Conservation (phyloP, 2,888 invertebrate genomes). For the Adelphocoris suturalis region DNA sequence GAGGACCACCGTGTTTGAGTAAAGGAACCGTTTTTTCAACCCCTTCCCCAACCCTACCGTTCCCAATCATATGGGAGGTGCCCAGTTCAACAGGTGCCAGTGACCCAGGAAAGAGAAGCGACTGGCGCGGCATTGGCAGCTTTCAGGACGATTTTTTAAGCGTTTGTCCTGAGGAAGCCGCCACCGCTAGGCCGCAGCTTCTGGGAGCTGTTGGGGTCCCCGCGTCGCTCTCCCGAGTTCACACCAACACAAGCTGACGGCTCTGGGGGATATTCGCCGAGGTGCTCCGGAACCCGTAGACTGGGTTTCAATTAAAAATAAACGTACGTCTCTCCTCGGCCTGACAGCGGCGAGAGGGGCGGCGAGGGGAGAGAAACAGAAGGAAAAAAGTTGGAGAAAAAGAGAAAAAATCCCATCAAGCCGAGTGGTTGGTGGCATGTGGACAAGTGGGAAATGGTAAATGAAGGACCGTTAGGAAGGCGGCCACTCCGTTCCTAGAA, state of each 20-base stretch:
- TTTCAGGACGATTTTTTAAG: no score
- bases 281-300: constrained; percentile 10
- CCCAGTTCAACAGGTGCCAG: no score
- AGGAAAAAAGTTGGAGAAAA: constrained; percentile 22
- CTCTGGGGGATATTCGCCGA: constrained; percentile 8
- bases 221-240: constrained; percentile 1
- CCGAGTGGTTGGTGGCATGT: constrained; percentile 55
- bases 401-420: constrained; percentile 5
- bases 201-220: neutral
- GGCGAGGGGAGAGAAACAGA: constrained; percentile 34
- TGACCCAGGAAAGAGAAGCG: no score
- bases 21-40: no score
- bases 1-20: no score
- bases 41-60: no score
- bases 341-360: neutral
- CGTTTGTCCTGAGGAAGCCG: no score
- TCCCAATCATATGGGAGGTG: no score
- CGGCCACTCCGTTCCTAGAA: constrained; percentile 56
- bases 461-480: constrained; percentile 68
- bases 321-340: constrained; percentile 8
- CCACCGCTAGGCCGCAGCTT: no score
- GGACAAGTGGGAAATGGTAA: constrained; percentile 68
- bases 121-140: no score
- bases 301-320: constrained; percentile 59
- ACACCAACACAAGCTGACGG: neutral